Percentiles rank a stretch among this genome's conserved stretches.
phyloP scores from a whole-genome alignment of 2,113 vertebrate genomes.

The Oxyura jamaicensis region DNA sequence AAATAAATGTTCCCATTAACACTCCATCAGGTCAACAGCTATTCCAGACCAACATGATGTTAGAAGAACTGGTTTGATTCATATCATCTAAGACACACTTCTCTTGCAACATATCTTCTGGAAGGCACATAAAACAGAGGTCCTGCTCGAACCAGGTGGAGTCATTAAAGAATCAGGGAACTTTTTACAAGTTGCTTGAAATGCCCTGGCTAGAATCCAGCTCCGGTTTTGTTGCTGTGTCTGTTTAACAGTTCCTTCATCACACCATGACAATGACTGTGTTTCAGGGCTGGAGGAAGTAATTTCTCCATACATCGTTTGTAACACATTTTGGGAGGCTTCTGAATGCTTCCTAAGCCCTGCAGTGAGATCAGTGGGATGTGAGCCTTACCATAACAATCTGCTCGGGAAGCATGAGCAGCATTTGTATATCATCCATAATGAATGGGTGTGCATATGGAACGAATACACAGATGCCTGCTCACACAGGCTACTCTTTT shows the following conservation, averaged over 20 bases:
- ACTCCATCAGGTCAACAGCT: conserved; percentile 71
- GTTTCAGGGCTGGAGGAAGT: conserved; percentile 3
- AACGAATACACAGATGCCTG: not conserved
- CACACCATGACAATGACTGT: not conserved
- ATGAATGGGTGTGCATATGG: conserved; percentile 10
- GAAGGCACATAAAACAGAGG: conserved; percentile 54
- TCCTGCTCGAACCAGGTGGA: conserved; percentile 64
- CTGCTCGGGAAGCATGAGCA: not conserved
- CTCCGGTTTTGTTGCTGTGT: conserved; percentile 4
- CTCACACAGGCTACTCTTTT: not conserved
- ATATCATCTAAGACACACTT: conserved; percentile 53
- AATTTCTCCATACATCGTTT: not conserved
- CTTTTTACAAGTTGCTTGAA: conserved; percentile 70
- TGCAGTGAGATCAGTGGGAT: not conserved
- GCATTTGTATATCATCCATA: not conserved
- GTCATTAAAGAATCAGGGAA: conserved; percentile 57
- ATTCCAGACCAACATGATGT: conserved; percentile 52
- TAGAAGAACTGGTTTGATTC: conserved; percentile 43
- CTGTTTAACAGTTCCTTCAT: conserved; percentile 38
- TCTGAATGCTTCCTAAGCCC: not conserved
- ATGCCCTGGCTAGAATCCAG: conserved; percentile 47
- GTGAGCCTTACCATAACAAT: not conserved
- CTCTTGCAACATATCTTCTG: conserved; percentile 42
- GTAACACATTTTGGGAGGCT: not conserved
- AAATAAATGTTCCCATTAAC: conserved; percentile 76